Evolutionary conservation across 2,113 vertebrate species (phyloP).

Genomic region (Protobothrops mucrosquamatus): DNA sequence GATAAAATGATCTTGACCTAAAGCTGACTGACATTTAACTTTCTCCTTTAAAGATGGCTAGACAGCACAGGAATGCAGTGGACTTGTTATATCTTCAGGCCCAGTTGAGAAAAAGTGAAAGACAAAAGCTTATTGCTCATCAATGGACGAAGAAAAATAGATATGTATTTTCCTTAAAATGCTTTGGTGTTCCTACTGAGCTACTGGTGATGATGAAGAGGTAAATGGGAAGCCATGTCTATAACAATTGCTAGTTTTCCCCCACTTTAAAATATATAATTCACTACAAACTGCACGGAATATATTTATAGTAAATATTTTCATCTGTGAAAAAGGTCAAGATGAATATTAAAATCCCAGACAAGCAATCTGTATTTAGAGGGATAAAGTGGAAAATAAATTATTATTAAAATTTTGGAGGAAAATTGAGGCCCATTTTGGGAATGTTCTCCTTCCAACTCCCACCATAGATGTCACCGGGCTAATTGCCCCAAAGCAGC

Average conservation of each 20-base stretch:
- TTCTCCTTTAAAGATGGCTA: neutral
- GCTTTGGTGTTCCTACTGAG: neutral
- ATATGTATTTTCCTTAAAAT: neutral
- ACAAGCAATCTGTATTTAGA: neutral
- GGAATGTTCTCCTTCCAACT: neutral
- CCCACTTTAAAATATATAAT: neutral
- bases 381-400: neutral
- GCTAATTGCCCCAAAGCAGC: neutral
- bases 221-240: neutral
- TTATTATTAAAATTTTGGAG: neutral
- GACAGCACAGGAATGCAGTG: neutral
- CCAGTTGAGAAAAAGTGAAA: neutral
- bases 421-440: neutral
- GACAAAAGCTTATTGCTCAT: neutral
- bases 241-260: neutral
- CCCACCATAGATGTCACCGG: neutral
- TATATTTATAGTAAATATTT: neutral
- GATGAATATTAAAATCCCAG: neutral
- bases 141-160: neutral
- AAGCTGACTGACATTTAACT: slow-evolving; percentile 4
- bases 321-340: neutral
- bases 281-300: neutral
- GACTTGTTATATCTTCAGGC: neutral
- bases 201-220: neutral
- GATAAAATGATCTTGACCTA: neutral